These are phyloP conservation scores for Sialis fuliginosa DNA, from an alignment of 2,888 invertebrate genomes.

Conservation along the genomic window DNA sequence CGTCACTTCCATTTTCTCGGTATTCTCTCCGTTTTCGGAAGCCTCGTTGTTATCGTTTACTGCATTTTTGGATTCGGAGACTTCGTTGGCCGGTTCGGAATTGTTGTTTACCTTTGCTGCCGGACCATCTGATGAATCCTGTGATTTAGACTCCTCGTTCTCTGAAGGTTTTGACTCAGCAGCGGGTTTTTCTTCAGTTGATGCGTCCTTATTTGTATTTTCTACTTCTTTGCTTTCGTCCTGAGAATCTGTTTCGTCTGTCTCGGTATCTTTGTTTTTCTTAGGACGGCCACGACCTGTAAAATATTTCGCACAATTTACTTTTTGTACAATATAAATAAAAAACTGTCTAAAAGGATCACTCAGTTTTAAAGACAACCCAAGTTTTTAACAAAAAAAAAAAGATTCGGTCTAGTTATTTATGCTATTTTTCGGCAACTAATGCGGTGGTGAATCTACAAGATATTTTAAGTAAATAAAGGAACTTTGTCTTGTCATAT, in stretches of 20 bases:
- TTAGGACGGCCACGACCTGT: slow-evolving; percentile 22
- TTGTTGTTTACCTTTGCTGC: slow-evolving; percentile 18
- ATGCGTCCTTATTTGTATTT: slow-evolving; percentile 13
- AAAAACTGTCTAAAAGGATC: neutral
- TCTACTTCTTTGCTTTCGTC: slow-evolving; percentile 21
- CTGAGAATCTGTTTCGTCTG: slow-evolving; percentile 20
- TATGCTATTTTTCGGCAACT: no score
- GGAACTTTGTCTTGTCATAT: no score
- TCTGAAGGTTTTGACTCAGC: slow-evolving; percentile 3
- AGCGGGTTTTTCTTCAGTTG: slow-evolving; percentile 5
- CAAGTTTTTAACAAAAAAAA: neutral
- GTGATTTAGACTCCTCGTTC: slow-evolving; percentile 5
- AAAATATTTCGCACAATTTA: neutral
- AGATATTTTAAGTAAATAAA: no score
- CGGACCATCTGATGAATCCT: slow-evolving; percentile 9
- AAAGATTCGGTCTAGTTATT: no score
- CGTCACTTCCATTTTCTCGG: slow-evolving; percentile 18
- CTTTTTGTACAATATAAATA: neutral
- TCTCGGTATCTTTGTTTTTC: slow-evolving; percentile 15
- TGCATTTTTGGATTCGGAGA: neutral
- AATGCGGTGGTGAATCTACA: no score
- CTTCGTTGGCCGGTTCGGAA: slow-evolving; percentile 14
- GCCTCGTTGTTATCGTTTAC: slow-evolving; percentile 17
- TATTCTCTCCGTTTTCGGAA: slow-evolving; percentile 23
- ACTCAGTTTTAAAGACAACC: neutral